Evolutionary conservation across 2,888 invertebrate genomes (phyloP).

Genomic region (Drosophila nr. medialis): DNA sequence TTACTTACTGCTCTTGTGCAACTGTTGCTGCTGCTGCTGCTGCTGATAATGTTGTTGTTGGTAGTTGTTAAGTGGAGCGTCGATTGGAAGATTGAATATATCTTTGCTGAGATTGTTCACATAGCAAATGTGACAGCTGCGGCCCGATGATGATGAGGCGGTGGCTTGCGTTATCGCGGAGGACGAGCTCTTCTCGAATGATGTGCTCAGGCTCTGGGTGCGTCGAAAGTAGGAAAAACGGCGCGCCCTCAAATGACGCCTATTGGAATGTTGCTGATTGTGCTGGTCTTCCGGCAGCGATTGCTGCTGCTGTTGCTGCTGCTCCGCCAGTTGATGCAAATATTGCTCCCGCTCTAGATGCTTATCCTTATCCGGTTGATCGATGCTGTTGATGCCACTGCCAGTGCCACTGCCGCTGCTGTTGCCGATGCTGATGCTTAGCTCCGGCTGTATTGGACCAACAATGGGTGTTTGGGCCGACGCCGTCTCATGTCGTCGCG

Average conservation of each 20-base stretch:
- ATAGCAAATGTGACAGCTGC: conserved; percentile 85
- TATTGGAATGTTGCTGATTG: conserved; percentile 65
- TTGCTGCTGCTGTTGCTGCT: conserved; percentile 33
- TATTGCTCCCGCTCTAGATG: conserved; percentile 30
- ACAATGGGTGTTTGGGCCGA: conserved; percentile 1
- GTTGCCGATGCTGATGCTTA: conserved; percentile 20
- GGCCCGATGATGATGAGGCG: conserved; percentile 71
- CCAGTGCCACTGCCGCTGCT: conserved; percentile 24
- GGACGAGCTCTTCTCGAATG: conserved; percentile 77
- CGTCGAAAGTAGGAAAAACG: conserved; percentile 75
- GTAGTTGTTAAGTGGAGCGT: conserved; percentile 32
- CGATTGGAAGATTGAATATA: conserved; percentile 82
- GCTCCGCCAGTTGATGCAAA: conserved; percentile 26
- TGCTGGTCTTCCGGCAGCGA: conserved; percentile 24
- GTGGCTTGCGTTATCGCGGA: conserved; percentile 28
- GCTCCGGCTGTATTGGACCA: conserved; percentile 11
- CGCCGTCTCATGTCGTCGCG: conserved; percentile 45
- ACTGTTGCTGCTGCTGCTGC: conserved; percentile 3
- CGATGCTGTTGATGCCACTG: conserved; percentile 7
- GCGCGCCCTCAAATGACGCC: conserved; percentile 56
- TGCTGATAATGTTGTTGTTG: conserved; percentile 32
- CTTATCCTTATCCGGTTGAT: conserved; percentile 12
- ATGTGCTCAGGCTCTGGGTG: conserved; percentile 84
- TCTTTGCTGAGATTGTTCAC: conserved; percentile 84
- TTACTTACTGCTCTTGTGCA: conserved; percentile 27